Evolutionary conservation across 2,888 invertebrate species (phyloP).

Genomic region (Cataglyphis rosenhaueri): DNA sequence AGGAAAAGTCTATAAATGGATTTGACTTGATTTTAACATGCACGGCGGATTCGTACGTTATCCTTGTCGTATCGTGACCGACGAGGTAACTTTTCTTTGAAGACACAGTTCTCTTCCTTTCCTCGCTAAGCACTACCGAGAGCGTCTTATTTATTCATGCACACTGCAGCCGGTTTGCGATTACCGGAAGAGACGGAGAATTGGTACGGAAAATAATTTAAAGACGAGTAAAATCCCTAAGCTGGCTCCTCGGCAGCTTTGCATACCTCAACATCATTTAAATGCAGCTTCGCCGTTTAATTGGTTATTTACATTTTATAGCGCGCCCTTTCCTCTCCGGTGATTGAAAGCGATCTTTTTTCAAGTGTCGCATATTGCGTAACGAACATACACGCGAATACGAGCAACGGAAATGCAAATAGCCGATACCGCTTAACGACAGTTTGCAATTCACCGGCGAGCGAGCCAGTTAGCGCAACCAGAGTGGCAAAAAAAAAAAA

Average conservation of each 20-base stretch:
- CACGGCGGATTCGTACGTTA: neutral
- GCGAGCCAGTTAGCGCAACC: conserved; percentile 35
- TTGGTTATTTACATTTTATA: conserved; percentile 52
- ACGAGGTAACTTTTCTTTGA: conserved; percentile 42
- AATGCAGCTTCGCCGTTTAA: conserved; percentile 45
- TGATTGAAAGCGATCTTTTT: conserved; percentile 26
- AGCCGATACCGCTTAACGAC: conserved; percentile 31
- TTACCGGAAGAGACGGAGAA: conserved; percentile 38
- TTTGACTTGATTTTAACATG: conserved; percentile 11
- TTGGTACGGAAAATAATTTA: conserved; percentile 53
- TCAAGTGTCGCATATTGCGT: conserved; percentile 17
- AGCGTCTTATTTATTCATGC: conserved; percentile 51
- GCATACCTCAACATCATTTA: conserved; percentile 35
- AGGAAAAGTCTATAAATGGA: neutral
- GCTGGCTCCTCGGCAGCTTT: conserved; percentile 31
- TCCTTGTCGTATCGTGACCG: neutral
- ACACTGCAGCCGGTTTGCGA: conserved; percentile 40
- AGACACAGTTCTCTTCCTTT: conserved; percentile 19
- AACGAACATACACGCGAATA: conserved; percentile 15
- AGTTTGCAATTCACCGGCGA: conserved; percentile 22
- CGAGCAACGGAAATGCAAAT: conserved; percentile 38
- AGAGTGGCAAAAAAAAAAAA: conserved; percentile 20
- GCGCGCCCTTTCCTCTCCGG: neutral
- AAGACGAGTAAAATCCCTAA: conserved; percentile 48
- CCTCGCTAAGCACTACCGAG: conserved; percentile 22